Evolutionary conservation across 2,797 vertebrate genomes (phyloP).

Genomic region (Tachyglossus aculeatus): DNA sequence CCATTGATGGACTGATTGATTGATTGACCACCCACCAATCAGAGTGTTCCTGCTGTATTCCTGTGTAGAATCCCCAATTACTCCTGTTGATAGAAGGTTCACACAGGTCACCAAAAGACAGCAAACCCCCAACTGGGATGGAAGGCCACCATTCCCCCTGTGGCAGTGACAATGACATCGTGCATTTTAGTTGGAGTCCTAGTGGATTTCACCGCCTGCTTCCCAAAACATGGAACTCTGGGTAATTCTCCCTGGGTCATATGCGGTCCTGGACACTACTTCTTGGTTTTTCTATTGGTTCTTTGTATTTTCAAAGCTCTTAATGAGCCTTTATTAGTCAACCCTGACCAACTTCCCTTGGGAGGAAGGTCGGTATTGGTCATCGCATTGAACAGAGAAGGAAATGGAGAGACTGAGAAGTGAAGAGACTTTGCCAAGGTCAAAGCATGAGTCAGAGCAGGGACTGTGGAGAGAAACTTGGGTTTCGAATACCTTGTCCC

Average conservation of each 20-base stretch:
- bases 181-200: background rate
- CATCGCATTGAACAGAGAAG: background rate
- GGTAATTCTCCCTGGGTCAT: background rate
- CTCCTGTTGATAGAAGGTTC: background rate
- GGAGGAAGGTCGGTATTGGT: background rate
- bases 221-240: background rate
- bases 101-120: background rate
- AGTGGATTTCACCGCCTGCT: background rate
- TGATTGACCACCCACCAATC: no score
- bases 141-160: conserved; percentile 9
- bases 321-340: background rate
- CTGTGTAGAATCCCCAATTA: background rate
- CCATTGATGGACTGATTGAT: no score
- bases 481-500: background rate
- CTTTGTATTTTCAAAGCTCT: background rate
- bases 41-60: no score
- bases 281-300: background rate
- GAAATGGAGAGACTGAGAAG: background rate
- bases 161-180: conserved; percentile 6
- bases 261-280: background rate
- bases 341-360: background rate
- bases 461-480: background rate
- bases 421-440: no score
- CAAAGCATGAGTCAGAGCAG: background rate
- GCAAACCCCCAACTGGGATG: background rate